These are phyloP conservation scores for Sinonovacula constricta DNA, from an alignment of 1,140 invertebrate genomes.

Conservation along the genomic window DNA sequence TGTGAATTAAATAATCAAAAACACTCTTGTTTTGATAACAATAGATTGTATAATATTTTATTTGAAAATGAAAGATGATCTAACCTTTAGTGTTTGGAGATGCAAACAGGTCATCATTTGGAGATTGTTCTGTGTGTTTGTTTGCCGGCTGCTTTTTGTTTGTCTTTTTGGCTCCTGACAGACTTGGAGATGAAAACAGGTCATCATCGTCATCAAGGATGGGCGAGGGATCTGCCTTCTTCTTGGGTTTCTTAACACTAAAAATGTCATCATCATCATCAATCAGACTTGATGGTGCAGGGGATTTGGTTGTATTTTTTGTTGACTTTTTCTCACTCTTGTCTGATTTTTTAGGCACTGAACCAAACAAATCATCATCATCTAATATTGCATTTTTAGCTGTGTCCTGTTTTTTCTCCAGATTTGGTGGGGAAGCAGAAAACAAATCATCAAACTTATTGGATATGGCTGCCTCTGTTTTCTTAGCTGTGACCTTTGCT, in stretches of 20 bases:
- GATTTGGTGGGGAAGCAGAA: constrained; percentile 12
- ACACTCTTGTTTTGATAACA: too few relatives aligned
- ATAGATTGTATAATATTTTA: too few relatives aligned
- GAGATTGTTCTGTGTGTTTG: too few relatives aligned
- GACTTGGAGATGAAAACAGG: not conserved
- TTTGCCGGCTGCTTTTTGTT: too few relatives aligned
- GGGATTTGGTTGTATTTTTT: constrained; percentile 28
- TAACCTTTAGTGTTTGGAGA: too few relatives aligned
- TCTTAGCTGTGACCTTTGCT: constrained; percentile 33
- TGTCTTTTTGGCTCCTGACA: too few relatives aligned
- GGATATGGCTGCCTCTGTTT: constrained; percentile 12
- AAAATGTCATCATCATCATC: constrained; percentile 65
- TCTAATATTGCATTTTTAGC: constrained; percentile 13
- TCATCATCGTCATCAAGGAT: constrained; percentile 57
- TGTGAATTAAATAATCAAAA: too few relatives aligned
- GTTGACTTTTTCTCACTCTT: too few relatives aligned
- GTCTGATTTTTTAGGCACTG: constrained; percentile 35
- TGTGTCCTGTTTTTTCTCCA: constrained; percentile 3
- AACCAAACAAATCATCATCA: constrained; percentile 62
- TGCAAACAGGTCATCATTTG: too few relatives aligned
- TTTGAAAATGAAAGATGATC: too few relatives aligned
- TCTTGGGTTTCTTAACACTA: constrained; percentile 56
- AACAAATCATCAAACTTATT: constrained; percentile 52
- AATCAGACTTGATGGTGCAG: constrained; percentile 21
- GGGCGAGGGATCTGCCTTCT: constrained; percentile 25